A percentile compares a stretch with the other conserved stretches of the same genome.
These are phyloP conservation scores for Paracentrotus lividus DNA, from an alignment of 53 echinoderm and acorn worm genomes.

Conservation along the genomic window DNA sequence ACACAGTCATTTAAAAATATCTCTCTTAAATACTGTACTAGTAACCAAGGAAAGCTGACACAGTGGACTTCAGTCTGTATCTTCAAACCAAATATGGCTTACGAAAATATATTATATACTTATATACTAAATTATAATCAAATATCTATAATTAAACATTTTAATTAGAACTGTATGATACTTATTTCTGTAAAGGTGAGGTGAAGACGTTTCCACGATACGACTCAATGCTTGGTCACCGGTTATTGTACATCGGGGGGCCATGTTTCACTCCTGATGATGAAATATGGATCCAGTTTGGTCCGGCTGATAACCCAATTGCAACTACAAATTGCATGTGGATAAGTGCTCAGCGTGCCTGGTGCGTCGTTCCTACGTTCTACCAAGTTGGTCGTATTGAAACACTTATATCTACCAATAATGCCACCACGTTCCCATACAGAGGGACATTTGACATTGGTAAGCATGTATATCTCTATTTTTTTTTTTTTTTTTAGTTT, in stretches of 20 bases:
- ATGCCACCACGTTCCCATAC: slow-evolving; percentile 77
- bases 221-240: slow-evolving; percentile 90
- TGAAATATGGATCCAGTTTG: slow-evolving; percentile 88
- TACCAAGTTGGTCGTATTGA: slow-evolving; percentile 85
- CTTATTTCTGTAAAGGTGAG: slow-evolving; percentile 67
- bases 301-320: slow-evolving; percentile 81
- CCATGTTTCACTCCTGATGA: slow-evolving; percentile 89
- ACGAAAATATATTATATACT: too few relatives aligned
- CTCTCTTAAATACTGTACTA: too few relatives aligned
- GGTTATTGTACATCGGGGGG: slow-evolving; percentile 83
- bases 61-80: too few relatives aligned
- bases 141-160: too few relatives aligned
- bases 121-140: too few relatives aligned
- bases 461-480: slow-evolving; percentile 48
- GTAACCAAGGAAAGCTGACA: too few relatives aligned
- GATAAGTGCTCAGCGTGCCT: slow-evolving; percentile 74
- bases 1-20: too few relatives aligned
- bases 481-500: not conserved
- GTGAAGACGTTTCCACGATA: slow-evolving; percentile 82
- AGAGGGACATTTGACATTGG: slow-evolving; percentile 90
- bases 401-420: slow-evolving; percentile 79
- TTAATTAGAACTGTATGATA: too few relatives aligned
- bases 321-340: slow-evolving; percentile 89
- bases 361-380: slow-evolving; percentile 92
- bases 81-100: too few relatives aligned